These are phyloP conservation scores for Tursiops truncatus DNA, from an alignment of 2,113 vertebrate genomes.

Conservation along the genomic window DNA sequence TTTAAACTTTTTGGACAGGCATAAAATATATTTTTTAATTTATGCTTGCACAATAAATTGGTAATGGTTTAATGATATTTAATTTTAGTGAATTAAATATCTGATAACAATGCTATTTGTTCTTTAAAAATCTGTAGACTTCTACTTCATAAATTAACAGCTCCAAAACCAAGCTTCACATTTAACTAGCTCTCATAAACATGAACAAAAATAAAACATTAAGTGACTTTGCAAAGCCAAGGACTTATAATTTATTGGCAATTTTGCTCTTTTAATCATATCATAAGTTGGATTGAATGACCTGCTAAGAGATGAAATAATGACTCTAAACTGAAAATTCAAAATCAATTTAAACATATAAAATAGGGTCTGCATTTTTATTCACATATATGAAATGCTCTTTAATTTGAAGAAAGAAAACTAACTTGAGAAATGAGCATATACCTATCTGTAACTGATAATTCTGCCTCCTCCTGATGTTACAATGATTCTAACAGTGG, in stretches of 20 bases:
- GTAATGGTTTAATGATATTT: not conserved
- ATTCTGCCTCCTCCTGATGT: constrained; percentile 50
- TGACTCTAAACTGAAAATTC: constrained; percentile 32
- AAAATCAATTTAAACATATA: not conserved
- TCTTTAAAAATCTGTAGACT: not conserved
- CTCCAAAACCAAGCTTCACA: not conserved
- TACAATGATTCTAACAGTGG: constrained; percentile 45
- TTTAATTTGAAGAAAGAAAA: constrained; percentile 47
- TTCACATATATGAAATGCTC: constrained; percentile 14
- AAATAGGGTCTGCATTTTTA: not conserved
- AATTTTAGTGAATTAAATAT: not conserved
- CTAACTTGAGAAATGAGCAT: not conserved
- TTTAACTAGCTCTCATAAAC: not conserved
- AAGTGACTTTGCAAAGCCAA: not conserved
- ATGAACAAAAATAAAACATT: not conserved
- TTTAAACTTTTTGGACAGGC: not conserved
- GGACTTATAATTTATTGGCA: not conserved
- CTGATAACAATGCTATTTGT: not conserved
- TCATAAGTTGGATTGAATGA: not conserved
- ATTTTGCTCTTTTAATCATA: constrained; percentile 33
- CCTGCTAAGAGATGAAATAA: constrained; percentile 28
- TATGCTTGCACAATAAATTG: not conserved
- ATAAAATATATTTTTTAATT: not conserved
- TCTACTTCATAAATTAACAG: not conserved
- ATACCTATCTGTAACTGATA: not conserved